Conservation (phyloP, 1,140 invertebrate genomes). For the Holcopasites calliopsidis region DNA sequence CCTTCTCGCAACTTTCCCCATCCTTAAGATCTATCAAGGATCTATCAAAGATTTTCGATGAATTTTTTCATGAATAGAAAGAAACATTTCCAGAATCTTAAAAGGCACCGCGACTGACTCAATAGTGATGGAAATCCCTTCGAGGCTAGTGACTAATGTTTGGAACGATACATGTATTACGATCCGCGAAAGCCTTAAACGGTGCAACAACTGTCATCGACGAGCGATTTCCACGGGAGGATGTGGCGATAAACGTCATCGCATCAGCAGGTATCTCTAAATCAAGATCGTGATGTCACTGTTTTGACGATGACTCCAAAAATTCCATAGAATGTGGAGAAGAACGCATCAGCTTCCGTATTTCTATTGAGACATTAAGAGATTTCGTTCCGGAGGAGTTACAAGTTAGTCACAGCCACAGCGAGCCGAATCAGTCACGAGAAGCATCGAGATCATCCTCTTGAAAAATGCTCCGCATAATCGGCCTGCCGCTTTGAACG, state of each 20-base stretch:
- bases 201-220: conserved; percentile 17
- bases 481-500: neutral
- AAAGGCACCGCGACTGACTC: too few relatives aligned
- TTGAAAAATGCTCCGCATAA: neutral
- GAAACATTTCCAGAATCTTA: too few relatives aligned
- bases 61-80: too few relatives aligned
- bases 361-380: neutral
- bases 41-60: too few relatives aligned
- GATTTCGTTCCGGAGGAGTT: neutral
- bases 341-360: neutral
- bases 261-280: conserved; percentile 5
- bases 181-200: conserved; percentile 37
- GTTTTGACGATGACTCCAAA: neutral
- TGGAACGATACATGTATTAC: too few relatives aligned
- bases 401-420: too few relatives aligned
- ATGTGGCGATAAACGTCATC: neutral
- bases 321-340: neutral
- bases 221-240: neutral
- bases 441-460: neutral
- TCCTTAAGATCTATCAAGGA: too few relatives aligned
- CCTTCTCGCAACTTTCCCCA: too few relatives aligned
- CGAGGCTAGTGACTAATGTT: conserved; percentile 56
- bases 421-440: conserved; percentile 15
- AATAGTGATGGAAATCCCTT: conserved; percentile 59
- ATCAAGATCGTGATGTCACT: conserved; percentile 18